Percentiles rank a stretch among this genome's conserved stretches.
Evolutionary conservation across 1,140 invertebrate species (phyloP).

Genomic region (Drosophila suzukii): DNA sequence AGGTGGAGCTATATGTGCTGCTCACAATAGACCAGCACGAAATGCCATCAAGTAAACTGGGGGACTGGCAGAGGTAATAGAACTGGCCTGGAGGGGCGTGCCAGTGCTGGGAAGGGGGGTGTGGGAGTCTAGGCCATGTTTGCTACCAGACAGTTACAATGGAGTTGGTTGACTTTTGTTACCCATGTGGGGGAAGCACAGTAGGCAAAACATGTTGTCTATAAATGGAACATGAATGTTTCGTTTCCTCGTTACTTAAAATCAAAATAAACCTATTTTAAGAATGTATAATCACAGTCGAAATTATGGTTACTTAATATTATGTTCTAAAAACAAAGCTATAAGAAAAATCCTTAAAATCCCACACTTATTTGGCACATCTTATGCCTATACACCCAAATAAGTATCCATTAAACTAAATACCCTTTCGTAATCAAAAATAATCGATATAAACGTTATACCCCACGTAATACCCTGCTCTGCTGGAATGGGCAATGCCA

Average conservation of each 20-base stretch:
- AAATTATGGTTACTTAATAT: too few relatives aligned
- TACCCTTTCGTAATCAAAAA: background rate
- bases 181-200: background rate
- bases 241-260: too few relatives aligned
- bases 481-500: background rate
- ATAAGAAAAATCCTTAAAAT: too few relatives aligned
- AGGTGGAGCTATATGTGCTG: constrained; percentile 20
- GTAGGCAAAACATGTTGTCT: background rate
- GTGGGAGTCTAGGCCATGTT: constrained; percentile 24
- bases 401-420: too few relatives aligned
- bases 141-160: constrained; percentile 37
- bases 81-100: constrained; percentile 1
- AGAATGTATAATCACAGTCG: too few relatives aligned
- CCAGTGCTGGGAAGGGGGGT: background rate
- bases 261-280: too few relatives aligned
- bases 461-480: background rate
- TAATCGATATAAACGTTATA: background rate
- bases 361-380: too few relatives aligned
- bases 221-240: background rate
- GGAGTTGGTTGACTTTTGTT: constrained; percentile 41
- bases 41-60: constrained; percentile 50
- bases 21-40: constrained; percentile 58
- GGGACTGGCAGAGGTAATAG: constrained; percentile 23
- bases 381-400: too few relatives aligned
- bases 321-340: too few relatives aligned